Base-by-base conservation (phyloP, 2,797 vertebrate species). In the Malurus splendens region DNA sequence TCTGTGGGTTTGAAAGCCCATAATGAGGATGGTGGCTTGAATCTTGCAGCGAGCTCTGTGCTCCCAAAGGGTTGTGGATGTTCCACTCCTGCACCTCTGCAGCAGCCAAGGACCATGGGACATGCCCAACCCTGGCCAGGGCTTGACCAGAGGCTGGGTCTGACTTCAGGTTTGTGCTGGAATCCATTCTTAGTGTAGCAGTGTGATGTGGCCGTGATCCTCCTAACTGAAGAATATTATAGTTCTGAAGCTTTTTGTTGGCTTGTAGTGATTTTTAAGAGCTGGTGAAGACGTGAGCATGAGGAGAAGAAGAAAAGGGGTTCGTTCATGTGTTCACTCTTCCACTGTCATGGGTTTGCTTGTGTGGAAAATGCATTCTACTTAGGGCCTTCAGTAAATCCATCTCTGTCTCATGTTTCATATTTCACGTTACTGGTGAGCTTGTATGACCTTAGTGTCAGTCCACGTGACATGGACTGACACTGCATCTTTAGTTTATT, bases 41-140 rank as follows among this genome's bases (percentile, higher is more conserved):
- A 8, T 82, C 45, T n/a, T 52, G 24, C 14, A 4, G 30, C 2
- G 28, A 52, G 33, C 57, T 52, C 32, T 0, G 0, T 41, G 7
- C 4, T 45, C 22, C 44, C 11, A 12, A 44, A 1, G 13, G 32
- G n/a, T 5, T 50, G 54, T 36, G 50, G 18, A 28, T 66, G 56
- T 55, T 55, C 24, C 28, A 7, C 17, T n/a, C 42, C 0, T 2
- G 5, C 22, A 33, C 4, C 27, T 79, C 52, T 50, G 27, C 33
- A 38, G 42, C 36, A 67, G n/a, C 39, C 10, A 1, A n/a, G 54
- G 28, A 59, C 55, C 18, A 2, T 28, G 54, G 54, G 47, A 28
- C 12, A 45, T 0, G 0, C 28, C 51, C 45, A 66, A 38, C 45
- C 22, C 74, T 6, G 42, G 44, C 11, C 18, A 39, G 59, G 41